phyloP scores from a whole-genome alignment of 2,888 invertebrate genomes.

The Caenorhabditis uteleia region DNA sequence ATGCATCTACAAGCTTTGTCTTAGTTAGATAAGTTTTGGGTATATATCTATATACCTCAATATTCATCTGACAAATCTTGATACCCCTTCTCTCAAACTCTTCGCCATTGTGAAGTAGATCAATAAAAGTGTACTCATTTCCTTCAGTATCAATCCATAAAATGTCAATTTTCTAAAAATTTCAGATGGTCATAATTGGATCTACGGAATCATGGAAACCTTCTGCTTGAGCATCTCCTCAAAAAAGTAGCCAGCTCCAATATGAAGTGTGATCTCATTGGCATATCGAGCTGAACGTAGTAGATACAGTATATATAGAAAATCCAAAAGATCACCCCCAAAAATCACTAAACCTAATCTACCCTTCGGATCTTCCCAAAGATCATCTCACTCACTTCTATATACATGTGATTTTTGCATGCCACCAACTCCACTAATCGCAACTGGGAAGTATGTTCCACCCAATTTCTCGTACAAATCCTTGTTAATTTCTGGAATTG shows the following conservation, averaged over 20 bases:
- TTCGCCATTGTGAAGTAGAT: conserved; percentile 4
- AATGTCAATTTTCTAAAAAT: conserved; percentile 10
- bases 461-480: conserved; percentile 16
- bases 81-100: conserved; percentile 8
- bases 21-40: too few relatives aligned
- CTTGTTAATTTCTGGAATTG: conserved; percentile 17
- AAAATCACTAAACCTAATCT: too few relatives aligned
- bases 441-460: conserved; percentile 21
- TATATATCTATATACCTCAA: too few relatives aligned
- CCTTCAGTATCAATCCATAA: conserved; percentile 28
- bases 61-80: conserved; percentile 21
- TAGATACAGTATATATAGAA: too few relatives aligned
- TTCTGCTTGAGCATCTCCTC: conserved; percentile 5
- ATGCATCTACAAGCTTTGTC: too few relatives aligned
- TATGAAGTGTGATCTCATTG: conserved; percentile 15
- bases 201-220: too few relatives aligned
- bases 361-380: too few relatives aligned
- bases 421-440: conserved; percentile 17
- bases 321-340: too few relatives aligned
- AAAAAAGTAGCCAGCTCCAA: conserved; percentile 22
- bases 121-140: conserved; percentile 11
- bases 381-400: too few relatives aligned
- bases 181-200: too few relatives aligned
- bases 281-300: conserved; percentile 12
- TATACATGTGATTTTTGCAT: conserved; percentile 12